Conservation (phyloP, 2,113 vertebrate species). For the Hyperopisus bebe region DNA sequence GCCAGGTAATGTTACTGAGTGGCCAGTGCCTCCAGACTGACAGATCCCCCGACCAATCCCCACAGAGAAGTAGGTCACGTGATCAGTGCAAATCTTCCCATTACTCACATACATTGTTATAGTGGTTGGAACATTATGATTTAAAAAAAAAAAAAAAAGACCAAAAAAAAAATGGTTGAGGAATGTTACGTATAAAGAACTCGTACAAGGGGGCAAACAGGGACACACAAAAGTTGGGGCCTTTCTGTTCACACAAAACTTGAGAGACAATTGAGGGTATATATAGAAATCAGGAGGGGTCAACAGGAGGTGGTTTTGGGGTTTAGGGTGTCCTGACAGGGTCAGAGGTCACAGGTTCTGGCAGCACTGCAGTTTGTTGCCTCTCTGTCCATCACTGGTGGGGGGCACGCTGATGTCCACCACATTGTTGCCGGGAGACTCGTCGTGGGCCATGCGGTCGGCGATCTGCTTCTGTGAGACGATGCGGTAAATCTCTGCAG, state of each 20-base stretch:
- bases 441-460: conserved; percentile 85
- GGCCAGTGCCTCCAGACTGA: conserved; percentile 14
- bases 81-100: conserved; percentile 44
- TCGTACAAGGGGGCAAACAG: background rate
- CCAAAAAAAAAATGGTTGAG: background rate
- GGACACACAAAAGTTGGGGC: conserved; percentile 9
- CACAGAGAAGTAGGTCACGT: conserved; percentile 58
- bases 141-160: conserved; percentile 18
- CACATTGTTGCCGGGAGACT: conserved; percentile 95
- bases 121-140: conserved; percentile 23
- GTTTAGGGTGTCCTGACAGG: background rate
- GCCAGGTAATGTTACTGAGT: background rate
- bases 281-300: conserved; percentile 37
- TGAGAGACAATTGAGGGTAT: background rate
- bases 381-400: conserved; percentile 89
- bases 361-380: conserved; percentile 95
- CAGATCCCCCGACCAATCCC: conserved; percentile 56
- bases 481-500: conserved; percentile 92
- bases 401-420: conserved; percentile 97
- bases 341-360: conserved; percentile 86
- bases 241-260: background rate
- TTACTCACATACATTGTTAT: conserved; percentile 32
- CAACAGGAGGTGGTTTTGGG: conserved; percentile 41
- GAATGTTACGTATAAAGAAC: conserved; percentile 13
- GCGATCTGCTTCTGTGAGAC: conserved; percentile 97